Percentiles rank a stretch among this genome's conserved stretches.
Conservation (phyloP, 2,113 vertebrate genomes). For the Ginglymostoma cirratum region DNA sequence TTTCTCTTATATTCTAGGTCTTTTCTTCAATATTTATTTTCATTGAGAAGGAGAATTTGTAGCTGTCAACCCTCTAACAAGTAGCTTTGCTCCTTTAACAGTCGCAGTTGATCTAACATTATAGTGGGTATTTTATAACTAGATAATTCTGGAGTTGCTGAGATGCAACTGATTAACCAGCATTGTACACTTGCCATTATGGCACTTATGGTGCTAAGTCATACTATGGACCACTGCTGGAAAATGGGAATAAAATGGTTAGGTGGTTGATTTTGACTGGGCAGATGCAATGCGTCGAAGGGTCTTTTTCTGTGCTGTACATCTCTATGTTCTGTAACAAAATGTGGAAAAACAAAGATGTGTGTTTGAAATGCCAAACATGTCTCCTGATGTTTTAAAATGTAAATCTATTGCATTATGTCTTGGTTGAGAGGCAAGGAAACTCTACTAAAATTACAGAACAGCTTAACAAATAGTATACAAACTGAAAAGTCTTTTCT, state of each 20-base stretch:
- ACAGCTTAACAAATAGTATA: neutral
- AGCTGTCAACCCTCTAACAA: neutral
- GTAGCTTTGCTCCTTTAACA: neutral
- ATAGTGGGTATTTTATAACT: neutral
- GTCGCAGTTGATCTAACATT: neutral
- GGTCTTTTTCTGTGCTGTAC: too few species aligned
- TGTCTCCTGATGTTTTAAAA: neutral
- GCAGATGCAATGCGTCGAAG: too few species aligned
- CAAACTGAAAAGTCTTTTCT: neutral
- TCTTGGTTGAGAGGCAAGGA: neutral
- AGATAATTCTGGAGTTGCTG: neutral
- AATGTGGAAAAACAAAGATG: too few species aligned
- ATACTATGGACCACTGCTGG: too few species aligned
- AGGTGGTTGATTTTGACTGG: too few species aligned
- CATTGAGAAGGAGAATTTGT: neutral
- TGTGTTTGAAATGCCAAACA: neutral
- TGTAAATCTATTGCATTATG: neutral
- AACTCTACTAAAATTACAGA: neutral
- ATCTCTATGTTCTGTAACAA: too few species aligned
- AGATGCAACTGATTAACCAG: neutral
- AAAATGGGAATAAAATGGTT: too few species aligned
- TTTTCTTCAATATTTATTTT: neutral
- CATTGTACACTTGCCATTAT: neutral
- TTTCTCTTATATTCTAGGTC: neutral
- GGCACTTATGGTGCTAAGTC: too few species aligned